Evolutionary conservation across 2,797 vertebrate genomes (phyloP), one percentile per base, ranked within the genome.

Genomic region (Pachyuromys duprasi): DNA sequence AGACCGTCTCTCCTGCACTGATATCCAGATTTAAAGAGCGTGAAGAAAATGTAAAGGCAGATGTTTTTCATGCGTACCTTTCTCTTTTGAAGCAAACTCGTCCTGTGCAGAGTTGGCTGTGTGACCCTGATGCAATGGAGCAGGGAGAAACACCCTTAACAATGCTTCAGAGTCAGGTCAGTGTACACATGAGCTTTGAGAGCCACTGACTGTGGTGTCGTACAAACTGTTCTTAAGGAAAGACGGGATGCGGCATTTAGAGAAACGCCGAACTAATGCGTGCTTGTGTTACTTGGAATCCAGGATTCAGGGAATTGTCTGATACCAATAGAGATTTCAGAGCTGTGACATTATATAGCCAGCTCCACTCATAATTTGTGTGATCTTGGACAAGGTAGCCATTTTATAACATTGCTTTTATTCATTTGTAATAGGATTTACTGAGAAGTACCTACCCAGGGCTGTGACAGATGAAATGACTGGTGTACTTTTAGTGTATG

Each of bases 21-120:
- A 99, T 99, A 98, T 99, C 99, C 87, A 99, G 99, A 96, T 99
- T 99, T 98, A 99, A 99, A 98, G 99, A 99, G 97, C 98, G 99
- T 31, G 99, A 99, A 98, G 99, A 99, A 98, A 99, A 99, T 84
- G 99, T 99, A 96, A 99, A 99, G 98, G 99, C 99, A 1, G 99
- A 99, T 97, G 99, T 99, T 96, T 99, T 99, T 98, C 99, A 99
- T 93, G 99, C 99, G 2, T 99, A 99, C 98, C 99, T 99, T 98
- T 99, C 99, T 76, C 99, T 99, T 96, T 98, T 99, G 22, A 99
- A 99, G 98, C 99, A 99, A 99, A 99, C 99, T 45, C 98, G 99
- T 88, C 99, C 99, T 42, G 99, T 99, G 60, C 99, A 99, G 98
- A 99, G 99, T 98, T 99, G 99, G 99, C 97, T 99, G 72, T 99